Evolutionary conservation across 2,888 invertebrate genomes (phyloP), one percentile per base, ranked within the genome.

Genomic region (Leptopilina syphax): DNA sequence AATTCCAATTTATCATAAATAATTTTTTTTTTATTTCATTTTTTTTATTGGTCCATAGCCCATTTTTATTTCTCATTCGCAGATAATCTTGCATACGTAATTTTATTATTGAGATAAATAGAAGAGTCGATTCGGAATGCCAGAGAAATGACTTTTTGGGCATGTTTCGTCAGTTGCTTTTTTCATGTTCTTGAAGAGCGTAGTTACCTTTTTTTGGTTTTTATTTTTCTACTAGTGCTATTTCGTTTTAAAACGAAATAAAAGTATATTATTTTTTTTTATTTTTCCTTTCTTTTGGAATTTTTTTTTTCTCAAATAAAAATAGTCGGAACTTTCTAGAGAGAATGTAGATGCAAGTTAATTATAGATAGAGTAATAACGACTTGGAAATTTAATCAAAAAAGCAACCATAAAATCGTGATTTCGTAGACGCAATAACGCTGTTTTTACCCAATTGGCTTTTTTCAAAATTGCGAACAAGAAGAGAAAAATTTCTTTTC

Each of bases 111-210:
- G 73, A 85, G 85, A 86, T 50, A 50, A 10, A 50, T 82, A 85
- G 84, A 73, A 73, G 57, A 73, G 84, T 87, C 85, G 82, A 87
- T 85, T 34, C 83, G 88, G 89, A 89, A 91, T 91, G 90, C 89
- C 91, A 88, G 88, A 88, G 88, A 73, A 90, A 89, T 89, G 85
- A 90, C 91, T 91, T 60, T 89, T 91, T 90, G 89, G 90, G 90
- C 91, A 91, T 90, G 89, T 90, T 89, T 87, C 88, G 89, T 89
- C 88, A 89, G 86, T 89, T 90, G 90, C 89, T 90, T 91, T 81
- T 84, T 83, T 79, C 80, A 68, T 77, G 57, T 73, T 73, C 73
- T 73, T 73, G 73, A n/a, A 73, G 57, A 73, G 73, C 67, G 57
- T 24, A 47, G 44, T 67, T 70, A 70, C 70, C 60, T 27, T 50